These are phyloP conservation scores for Phorcus lineatus DNA, from an alignment of 2,888 invertebrate species.

Conservation along the genomic window DNA sequence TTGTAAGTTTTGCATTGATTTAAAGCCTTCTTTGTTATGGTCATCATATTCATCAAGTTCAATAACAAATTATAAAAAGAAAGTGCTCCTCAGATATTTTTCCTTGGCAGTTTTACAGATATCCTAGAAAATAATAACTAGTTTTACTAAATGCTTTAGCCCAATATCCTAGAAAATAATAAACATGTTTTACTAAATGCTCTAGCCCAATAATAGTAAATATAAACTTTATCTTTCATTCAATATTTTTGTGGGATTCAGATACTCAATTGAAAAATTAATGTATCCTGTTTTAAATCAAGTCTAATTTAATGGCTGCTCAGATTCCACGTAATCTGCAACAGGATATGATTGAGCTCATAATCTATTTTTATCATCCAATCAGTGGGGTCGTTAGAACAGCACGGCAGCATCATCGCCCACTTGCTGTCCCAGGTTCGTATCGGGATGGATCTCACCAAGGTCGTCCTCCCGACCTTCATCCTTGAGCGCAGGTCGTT, in stretches of 20 bases:
- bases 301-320: background rate
- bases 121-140: no score
- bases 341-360: background rate
- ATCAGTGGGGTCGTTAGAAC: slow-evolving; percentile 90
- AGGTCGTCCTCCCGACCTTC: slow-evolving; percentile 98
- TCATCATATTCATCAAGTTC: no score
- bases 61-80: no score
- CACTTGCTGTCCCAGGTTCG: slow-evolving; percentile 97
- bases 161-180: no score
- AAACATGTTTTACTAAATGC: no score
- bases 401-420: slow-evolving; percentile 96
- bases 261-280: no score
- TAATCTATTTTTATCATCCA: background rate
- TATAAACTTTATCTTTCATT: no score
- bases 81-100: no score
- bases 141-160: no score
- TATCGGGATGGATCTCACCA: slow-evolving; percentile 99
- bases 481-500: slow-evolving; percentile 97
- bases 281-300: no score
- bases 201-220: no score
- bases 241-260: background rate
- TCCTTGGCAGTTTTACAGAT: no score
- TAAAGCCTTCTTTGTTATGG: background rate
- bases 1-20: slow-evolving; percentile 76
- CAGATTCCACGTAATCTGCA: background rate